Conservation (phyloP, 2,797 vertebrate genomes). For the Bucorvus abyssinicus region DNA sequence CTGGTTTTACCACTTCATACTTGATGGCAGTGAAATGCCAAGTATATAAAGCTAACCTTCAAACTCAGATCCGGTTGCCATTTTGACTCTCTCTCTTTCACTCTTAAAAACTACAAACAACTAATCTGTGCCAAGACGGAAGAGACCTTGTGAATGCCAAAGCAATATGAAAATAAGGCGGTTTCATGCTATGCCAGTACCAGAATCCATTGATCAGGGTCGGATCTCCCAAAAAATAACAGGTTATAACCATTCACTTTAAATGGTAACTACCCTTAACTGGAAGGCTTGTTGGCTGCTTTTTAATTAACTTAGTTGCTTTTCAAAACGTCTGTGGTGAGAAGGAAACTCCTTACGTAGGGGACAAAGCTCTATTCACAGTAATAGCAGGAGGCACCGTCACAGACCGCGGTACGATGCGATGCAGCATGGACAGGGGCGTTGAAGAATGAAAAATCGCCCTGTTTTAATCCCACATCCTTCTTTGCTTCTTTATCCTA, state of each 20-base stretch:
- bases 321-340: constrained; percentile 69
- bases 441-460: background rate
- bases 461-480: background rate
- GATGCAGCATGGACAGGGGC: background rate
- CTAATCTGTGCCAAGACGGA: background rate
- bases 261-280: constrained; percentile 63
- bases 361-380: constrained; percentile 67
- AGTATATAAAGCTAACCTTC: background rate
- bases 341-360: constrained; percentile 51
- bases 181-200: background rate
- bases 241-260: constrained; percentile 13
- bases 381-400: constrained; percentile 4
- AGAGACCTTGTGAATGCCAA: background rate
- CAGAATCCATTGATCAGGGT: constrained; percentile 7
- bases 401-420: background rate
- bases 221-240: constrained; percentile 50
- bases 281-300: constrained; percentile 58
- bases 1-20: background rate
- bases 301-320: constrained; percentile 69
- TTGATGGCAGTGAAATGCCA: background rate
- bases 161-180: background rate
- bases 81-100: background rate
- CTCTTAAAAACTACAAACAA: background rate
- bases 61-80: background rate
- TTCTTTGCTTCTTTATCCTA: background rate